Base-by-base conservation (phyloP, 2,113 vertebrate genomes). In the Setophaga petechia region DNA sequence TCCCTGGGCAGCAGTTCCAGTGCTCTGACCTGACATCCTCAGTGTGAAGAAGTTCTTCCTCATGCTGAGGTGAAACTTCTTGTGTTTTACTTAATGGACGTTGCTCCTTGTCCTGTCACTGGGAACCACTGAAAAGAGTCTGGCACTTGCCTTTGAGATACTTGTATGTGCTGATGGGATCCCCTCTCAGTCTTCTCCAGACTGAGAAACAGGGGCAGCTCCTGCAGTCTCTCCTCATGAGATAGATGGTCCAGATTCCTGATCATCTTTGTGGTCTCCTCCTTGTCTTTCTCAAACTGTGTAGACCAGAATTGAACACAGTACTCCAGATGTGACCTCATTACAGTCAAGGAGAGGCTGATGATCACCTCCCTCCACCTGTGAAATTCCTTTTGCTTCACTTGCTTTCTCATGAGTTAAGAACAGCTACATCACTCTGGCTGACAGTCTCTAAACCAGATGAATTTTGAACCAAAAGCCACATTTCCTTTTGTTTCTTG, bases 41-140 rank as follows among this genome's bases (percentile, higher is more conserved):
- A 61, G 39, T 61, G 30, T 25, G 35, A 54, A 59, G 35, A 66
- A 54, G 13, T 12, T 61, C 62, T 30, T 47, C 16, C 20, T 82
- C n/a, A 25, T 5, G 2, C 15, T 82, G 54, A 61, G 13, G 16
- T 68, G 20, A 54, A 68, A 68, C 7, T 25, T 61, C 9, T 31
- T 41, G 13, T 54, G 9, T 61, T 46, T 54, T 47, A 27, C 7
- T 82, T 75, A 18, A 25, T 22, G 39, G 46, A 30, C 14, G 22
- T 12, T 68, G 11, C 24, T 61, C 24, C 46, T 68, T 3, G 0
- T 61, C 33, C 28, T 54, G 24, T 31, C 0, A 0, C 30, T 82
- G 71, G 5, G 20, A 28, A 41, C 20, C n/a, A 54, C 62, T 46
- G 9, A 25, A 33, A 67, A 28, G 28, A 25, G 15, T 46, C 54